Percentiles rank a stretch among this genome's conserved stretches.
Conservation (phyloP, 2,113 vertebrate genomes). For the Sinocyclocheilus grahami region DNA sequence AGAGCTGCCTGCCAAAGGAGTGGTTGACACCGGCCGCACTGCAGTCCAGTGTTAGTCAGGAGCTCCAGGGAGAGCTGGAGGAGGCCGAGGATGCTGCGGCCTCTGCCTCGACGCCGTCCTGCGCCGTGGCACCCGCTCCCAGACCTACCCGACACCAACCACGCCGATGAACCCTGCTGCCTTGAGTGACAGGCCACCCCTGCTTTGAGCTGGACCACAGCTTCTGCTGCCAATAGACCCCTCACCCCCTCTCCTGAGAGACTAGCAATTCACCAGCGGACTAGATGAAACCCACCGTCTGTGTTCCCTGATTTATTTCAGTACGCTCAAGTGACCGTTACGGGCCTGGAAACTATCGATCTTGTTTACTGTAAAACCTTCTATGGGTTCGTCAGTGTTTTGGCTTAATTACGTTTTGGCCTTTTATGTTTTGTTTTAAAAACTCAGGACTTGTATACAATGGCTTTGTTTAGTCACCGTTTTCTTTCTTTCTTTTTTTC, state of each 20-base stretch:
- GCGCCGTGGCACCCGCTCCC: constrained; percentile 70
- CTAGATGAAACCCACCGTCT: constrained; percentile 22
- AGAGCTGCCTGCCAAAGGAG: constrained; percentile 98
- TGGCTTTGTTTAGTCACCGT: constrained; percentile 55
- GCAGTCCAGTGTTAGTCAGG: constrained; percentile 97
- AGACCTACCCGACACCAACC: constrained; percentile 86
- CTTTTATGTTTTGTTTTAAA: constrained; percentile 64
- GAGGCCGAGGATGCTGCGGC: constrained; percentile 92
- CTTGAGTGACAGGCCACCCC: constrained; percentile 27
- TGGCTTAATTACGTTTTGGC: constrained; percentile 58
- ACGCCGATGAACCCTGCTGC: constrained; percentile 77
- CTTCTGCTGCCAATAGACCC: constrained; percentile 47
- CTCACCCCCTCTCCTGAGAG: constrained; percentile 24
- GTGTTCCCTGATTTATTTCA: background rate
- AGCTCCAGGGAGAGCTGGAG: constrained; percentile 92
- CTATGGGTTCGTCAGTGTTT: constrained; percentile 43
- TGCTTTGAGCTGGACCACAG: constrained; percentile 32
- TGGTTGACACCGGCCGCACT: constrained; percentile 97
- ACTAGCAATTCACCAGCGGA: constrained; percentile 54
- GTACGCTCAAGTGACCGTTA: background rate
- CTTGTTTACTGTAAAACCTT: constrained; percentile 34
- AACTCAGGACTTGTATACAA: constrained; percentile 75
- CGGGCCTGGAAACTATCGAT: constrained; percentile 19
- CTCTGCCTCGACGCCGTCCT: constrained; percentile 77
- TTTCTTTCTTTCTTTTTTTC: constrained; percentile 21